Evolutionary conservation across 2,888 invertebrate genomes (phyloP), one percentile per base, ranked within the genome.

Genomic region (Diarsia mendica): DNA sequence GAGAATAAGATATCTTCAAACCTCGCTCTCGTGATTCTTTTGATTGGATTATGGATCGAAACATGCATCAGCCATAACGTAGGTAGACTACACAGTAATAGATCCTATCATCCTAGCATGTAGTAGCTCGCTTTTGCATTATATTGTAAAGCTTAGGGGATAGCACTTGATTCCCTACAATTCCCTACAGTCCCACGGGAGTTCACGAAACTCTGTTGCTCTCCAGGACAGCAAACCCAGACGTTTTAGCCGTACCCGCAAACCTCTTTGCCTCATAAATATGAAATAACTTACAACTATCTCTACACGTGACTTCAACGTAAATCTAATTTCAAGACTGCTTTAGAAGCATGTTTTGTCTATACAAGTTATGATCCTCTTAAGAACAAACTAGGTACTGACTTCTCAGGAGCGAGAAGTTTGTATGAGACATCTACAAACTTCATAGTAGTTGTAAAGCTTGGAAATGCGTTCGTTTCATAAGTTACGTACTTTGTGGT

Each of bases 321-420:
- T 68, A 77, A 83, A 77, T 65, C 60, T 9, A 73, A 74, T 80
- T 84, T 63, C 15, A 33, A 69, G 63, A 79, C 48, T 69, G 48
- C 67, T 71, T 69, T 58, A 69, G 74, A 53, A 63, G 46, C 58
- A 74, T 69, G 60, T 67, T 80, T 84, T 73, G 74, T 81, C 81
- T 55, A 67, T 67, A 73, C 69, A 80, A 81, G 67, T 81, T 70
- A 69, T 74, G 67, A 70, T 58, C 49, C 33, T 64, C 23, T 51
- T 65, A 28, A 44, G 58, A 72, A 83, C 72, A 68, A 79, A 72
- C 84, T 61, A n/a, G n/a, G n/a, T n/a, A 61, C 46, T 49, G 60
- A 55, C 49, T 66, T 15, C 44, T 70, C 55, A 51, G 60, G 33
- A 65, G 33, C 55, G 20, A 20, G 58, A 69, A 79, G 55, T 84